Base-by-base conservation (phyloP, 2,797 vertebrate species). In the Halcyon smyrnensis region DNA sequence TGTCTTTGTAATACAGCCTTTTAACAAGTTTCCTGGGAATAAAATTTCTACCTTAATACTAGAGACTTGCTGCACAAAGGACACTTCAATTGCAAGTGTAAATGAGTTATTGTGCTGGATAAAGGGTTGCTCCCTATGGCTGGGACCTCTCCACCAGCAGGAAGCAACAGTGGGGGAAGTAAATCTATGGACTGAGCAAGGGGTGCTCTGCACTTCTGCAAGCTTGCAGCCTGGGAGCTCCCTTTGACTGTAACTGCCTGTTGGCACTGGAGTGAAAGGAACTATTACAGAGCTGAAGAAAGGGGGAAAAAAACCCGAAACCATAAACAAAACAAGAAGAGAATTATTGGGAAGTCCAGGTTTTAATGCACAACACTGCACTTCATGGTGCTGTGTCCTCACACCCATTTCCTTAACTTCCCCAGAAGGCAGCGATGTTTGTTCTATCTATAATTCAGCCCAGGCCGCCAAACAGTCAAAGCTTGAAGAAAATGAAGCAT, bases 231-330 rank as follows among this genome's bases (percentile, higher is more conserved):
- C 63, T 57, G 41, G 45, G 34, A 87, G 6, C 3, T 82, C 24
- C 32, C 45, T 50, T 53, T 70, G 36, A 27, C 34, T 54, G 15
- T 6, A 8, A 23, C 32, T 64, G 43, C 11, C 34, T 1, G 0
- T 53, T 53, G 60, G 34, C 34, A 57, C 8, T 34, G 62, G 50
- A 62, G 12, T 21, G 59, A 56, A 85, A 77, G 65, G 4, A 51
- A 81, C n/a, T 3, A 12, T 62, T 60, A 11, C 4, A 46, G 73
- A 87, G 14, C 51, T 63, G 32, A 73, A 10, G 16, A 8, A 20
- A 75, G 1, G 36, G 36, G 11, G 37, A 70, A 16, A 1, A 0
- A 24, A 34, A 53, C 34, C 45, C 15, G 3, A 43, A 17, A 16
- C 16, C 43, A 43, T 17, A 32, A 21, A 46, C 9, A 27, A 59